Base-by-base conservation (phyloP, 2,113 vertebrate genomes). In the Chlamydotis undulata region DNA sequence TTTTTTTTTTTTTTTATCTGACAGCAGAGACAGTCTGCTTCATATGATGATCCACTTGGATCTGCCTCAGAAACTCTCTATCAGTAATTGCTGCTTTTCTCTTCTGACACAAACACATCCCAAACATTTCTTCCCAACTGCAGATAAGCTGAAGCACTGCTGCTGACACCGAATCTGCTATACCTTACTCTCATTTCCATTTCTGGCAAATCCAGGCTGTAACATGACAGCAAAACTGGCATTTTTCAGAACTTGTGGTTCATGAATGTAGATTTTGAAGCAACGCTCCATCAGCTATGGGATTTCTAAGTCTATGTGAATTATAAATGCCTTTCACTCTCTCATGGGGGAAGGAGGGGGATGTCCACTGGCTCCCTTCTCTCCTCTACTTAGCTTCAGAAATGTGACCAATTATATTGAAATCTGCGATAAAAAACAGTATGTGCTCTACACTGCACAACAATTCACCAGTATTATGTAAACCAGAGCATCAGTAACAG, bases 121-220 rank as follows among this genome's bases (percentile, higher is more conserved):
- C 75, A 80, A 91, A 88, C 35, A 19, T 76, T 93, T 80, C 75
- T 73, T 85, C 50, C 33, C 60, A 49, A 4, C 23, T 83, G 89
- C 55, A 77, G 83, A 74, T 47, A 41, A 7, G 76, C 68, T 88
- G 35, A 63, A 87, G 64, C 65, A 10, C 56, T 82, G 82, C 59
- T 78, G 75, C 33, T 39, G 41, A 63, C n/a, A 59, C 71, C 1
- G 9, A 35, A 60, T 82, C 77, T 93, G 70, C 75, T 0, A 1
- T 73, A 35, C 25, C 63, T 79, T 67, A 26, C n/a, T 47, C 37
- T 69, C 52, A 67, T 50, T 70, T 87, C 68, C 83, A 70, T 82
- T 87, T 75, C 86, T 95, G 94, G 73, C 86, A 94, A 75, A 79
- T 43, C 60, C 65, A 91, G 83, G 47, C 70, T 37, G 47, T 37